Evolutionary conservation across 30 jellyfish, hydroid and myxozoan species (phyloP).

Genomic region (Pseudorhiza aurosa): DNA sequence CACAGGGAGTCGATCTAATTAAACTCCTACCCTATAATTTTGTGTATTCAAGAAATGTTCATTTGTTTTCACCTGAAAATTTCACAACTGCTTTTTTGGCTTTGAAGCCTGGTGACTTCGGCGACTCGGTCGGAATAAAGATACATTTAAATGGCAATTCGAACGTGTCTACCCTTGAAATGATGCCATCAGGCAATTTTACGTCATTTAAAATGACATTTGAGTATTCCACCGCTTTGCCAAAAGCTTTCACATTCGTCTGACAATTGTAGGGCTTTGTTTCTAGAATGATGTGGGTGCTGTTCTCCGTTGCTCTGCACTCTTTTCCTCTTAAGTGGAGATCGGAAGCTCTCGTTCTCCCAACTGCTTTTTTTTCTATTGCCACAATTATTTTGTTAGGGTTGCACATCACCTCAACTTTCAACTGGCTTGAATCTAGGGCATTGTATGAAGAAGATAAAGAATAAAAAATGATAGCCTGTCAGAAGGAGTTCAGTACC

Average conservation of each 20-base stretch:
- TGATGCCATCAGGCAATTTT: constrained; percentile 15
- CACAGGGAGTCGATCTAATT: too few species aligned
- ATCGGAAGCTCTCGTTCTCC: constrained; percentile 15
- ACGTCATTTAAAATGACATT: constrained; percentile 16
- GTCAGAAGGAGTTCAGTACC: too few species aligned
- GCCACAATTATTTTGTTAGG: constrained; percentile 45
- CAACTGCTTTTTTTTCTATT: constrained; percentile 17
- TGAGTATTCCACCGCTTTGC: constrained; percentile 26
- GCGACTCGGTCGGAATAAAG: constrained; percentile 1
- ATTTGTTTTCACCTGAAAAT: constrained; percentile 60
- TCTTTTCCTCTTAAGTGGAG: constrained; percentile 45
- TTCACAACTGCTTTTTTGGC: constrained; percentile 14
- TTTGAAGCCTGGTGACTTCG: constrained; percentile 9
- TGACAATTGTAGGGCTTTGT: constrained; percentile 56
- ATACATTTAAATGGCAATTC: constrained; percentile 67
- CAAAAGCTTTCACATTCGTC: constrained; percentile 36
- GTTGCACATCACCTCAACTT: constrained; percentile 33
- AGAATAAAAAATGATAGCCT: too few species aligned
- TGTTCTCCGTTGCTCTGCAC: constrained; percentile 69
- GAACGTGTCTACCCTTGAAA: constrained; percentile 24
- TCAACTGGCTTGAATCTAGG: too few species aligned
- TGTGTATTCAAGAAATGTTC: too few species aligned
- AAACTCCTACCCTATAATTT: too few species aligned
- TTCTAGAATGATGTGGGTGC: constrained; percentile 53
- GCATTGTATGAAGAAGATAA: too few species aligned